Evolutionary conservation across 2,888 invertebrate genomes (phyloP).

Genomic region (Morpho deidamia): DNA sequence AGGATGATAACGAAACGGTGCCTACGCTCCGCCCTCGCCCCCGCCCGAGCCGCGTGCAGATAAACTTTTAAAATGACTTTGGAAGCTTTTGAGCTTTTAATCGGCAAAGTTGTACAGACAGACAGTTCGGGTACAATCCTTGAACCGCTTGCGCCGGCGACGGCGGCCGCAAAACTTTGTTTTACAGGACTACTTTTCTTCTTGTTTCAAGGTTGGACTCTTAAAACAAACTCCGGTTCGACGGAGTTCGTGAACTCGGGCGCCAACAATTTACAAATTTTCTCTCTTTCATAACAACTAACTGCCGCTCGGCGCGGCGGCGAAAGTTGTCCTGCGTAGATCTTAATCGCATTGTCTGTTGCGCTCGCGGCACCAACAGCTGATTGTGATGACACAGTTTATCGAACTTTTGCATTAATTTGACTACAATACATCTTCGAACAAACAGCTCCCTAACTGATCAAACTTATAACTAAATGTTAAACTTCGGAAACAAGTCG

Average conservation of each 20-base stretch:
- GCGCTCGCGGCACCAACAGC: slow-evolving; percentile 75
- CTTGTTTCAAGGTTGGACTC: slow-evolving; percentile 81
- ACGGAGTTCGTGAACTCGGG: slow-evolving; percentile 80
- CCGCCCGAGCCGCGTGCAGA: slow-evolving; percentile 67
- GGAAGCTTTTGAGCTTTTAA: slow-evolving; percentile 80
- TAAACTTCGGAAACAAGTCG: not conserved
- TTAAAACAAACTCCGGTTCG: slow-evolving; percentile 80
- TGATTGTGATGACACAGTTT: slow-evolving; percentile 70
- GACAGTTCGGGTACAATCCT: slow-evolving; percentile 80
- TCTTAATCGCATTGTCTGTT: slow-evolving; percentile 79
- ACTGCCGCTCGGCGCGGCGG: slow-evolving; percentile 77
- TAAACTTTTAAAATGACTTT: slow-evolving; percentile 81
- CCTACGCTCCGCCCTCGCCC: slow-evolving; percentile 50
- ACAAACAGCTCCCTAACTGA: not conserved
- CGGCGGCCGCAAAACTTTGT: slow-evolving; percentile 80
- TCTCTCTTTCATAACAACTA: slow-evolving; percentile 80
- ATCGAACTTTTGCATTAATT: slow-evolving; percentile 60
- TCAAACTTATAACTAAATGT: not conserved
- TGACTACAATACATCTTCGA: slow-evolving; percentile 32
- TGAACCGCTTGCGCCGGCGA: slow-evolving; percentile 79
- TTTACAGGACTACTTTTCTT: slow-evolving; percentile 81
- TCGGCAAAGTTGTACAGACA: slow-evolving; percentile 80
- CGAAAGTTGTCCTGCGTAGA: slow-evolving; percentile 80
- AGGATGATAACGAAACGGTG: slow-evolving; percentile 66
- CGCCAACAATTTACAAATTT: slow-evolving; percentile 80